Base-by-base conservation (phyloP, 2,113 vertebrate species). In the Tragulus kanchil region DNA sequence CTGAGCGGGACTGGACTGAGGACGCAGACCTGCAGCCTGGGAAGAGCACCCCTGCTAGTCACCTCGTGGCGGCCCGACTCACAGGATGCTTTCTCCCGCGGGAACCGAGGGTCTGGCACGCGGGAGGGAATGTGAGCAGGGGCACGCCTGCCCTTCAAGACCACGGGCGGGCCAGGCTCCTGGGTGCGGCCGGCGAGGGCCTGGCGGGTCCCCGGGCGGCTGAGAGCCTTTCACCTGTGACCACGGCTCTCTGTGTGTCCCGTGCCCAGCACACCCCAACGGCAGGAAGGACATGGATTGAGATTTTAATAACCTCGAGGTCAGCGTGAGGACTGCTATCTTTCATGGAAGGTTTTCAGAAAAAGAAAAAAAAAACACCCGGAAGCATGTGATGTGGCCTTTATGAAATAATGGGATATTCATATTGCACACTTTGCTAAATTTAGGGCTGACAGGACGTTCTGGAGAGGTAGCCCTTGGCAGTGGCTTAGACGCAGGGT, bases 371-470 rank as follows among this genome's bases (percentile, higher is more conserved):
- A 45, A 23, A 31, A 54, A 54, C 23, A 12, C n/a, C 13, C 16
- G 25, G 92, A 93, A 65, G 45, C 67, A 69, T 2, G 58, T 14
- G 0, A 19, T 36, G 73, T 94, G 98, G 93, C 81, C 91, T 97
- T 54, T 56, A 25, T 28, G 56, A 95, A 90, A 89, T 82, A 90
- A 64, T 85, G 64, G 93, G 6, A 75, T 54, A 85, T 91, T 94
- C 71, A 50, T 23, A 94, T 92, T 62, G 90, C 9, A 3, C 6
- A 36, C 94, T 96, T 97, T 77, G 97, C 97, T 97, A 94, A 97
- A 97, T 97, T 97, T 94, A 85, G 95, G 95, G n/a, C 36, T 97
- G 97, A 94, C 93, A 97, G 98, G 97, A 89, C 96, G 21, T 92
- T 88, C 87, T 31, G 5, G 86, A 91, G 50, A 97, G 85, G 96